Evolutionary conservation across 2,888 invertebrate species (phyloP), one percentile per base, ranked within the genome.

Genomic region (Pterostichus madidus): DNA sequence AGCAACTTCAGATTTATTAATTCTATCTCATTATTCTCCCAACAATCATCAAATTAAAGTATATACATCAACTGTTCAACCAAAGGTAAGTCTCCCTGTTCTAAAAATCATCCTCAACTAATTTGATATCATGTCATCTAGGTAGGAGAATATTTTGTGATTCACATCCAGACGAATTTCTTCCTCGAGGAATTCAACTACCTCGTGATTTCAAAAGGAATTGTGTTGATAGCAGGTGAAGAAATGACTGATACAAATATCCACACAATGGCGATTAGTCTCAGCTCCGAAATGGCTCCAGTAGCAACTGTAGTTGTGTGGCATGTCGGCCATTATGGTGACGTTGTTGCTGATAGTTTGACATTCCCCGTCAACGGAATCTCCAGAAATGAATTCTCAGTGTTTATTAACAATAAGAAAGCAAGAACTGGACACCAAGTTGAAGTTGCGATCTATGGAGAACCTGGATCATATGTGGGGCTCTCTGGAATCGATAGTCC

Each of bases 321-420:
- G 93, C 94, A 96, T 88, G 93, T 97, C 0, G 95, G 94, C 5
- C 93, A 93, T 11, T 94, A 95, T 86, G 97, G 96, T 0, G 95
- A 96, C 87, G 95, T 98, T 73, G 93, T 98, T 0, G 96, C 96
- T 0, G 99, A 99, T 91, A 96, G 97, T 83, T 91, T 99, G 83
- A 98, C 98, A n/a, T 98, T 98, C 92, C 97, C 98, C 0, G 98
- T 99, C 32, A 97, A 98, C 90, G 98, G 98, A 84, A 97, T 98
- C 85, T 96, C 97, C 0, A 91, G 97, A 84, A 98, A 99, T 89
- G 97, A 98, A 94, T 97, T 96, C 89, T 95, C 96, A 0, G 94
- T 97, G 10, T 93, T 92, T 86, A 95, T 98, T 84, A 98, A 98
- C 90, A 97, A 97, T 89, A 95, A 96, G 84, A 99, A 98, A 90